Evolutionary conservation across 2,797 vertebrate genomes (phyloP).

Genomic region (Betta splendens): DNA sequence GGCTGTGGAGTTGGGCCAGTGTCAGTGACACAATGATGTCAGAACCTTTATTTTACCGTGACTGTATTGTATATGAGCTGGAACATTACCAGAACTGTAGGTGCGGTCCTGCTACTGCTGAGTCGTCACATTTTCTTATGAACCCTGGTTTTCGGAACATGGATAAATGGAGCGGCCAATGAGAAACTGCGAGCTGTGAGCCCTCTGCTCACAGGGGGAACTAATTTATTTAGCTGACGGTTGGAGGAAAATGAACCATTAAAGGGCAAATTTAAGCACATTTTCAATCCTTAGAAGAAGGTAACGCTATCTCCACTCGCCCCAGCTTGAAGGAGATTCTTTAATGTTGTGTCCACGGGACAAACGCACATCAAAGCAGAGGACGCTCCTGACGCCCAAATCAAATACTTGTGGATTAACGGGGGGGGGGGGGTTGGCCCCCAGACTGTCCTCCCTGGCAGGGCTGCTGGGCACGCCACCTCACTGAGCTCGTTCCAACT

Average conservation of each 20-base stretch:
- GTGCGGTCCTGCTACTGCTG: too few species aligned
- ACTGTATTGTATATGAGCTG: too few species aligned
- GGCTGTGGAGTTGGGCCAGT: too few species aligned
- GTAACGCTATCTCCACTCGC: slow-evolving; percentile 73
- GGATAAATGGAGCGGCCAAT: slow-evolving; percentile 50
- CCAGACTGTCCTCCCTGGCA: slow-evolving; percentile 72
- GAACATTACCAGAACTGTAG: too few species aligned
- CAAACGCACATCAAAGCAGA: slow-evolving; percentile 78
- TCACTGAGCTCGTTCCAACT: slow-evolving; percentile 51
- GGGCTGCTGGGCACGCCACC: slow-evolving; percentile 67
- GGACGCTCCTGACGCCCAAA: slow-evolving; percentile 68
- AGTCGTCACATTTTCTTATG: too few species aligned
- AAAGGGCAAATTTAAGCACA: slow-evolving; percentile 77
- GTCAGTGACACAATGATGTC: too few species aligned
- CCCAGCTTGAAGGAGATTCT: slow-evolving; percentile 79
- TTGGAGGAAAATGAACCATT: slow-evolving; percentile 67
- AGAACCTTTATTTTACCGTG: too few species aligned
- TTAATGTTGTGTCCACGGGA: slow-evolving; percentile 78
- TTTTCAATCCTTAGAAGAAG: slow-evolving; percentile 74
- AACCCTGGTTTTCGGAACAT: slow-evolving; percentile 35
- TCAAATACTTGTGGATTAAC: slow-evolving; percentile 70
- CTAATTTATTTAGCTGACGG: slow-evolving; percentile 66
- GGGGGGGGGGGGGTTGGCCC: slow-evolving; percentile 66
- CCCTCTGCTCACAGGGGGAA: slow-evolving; percentile 59
- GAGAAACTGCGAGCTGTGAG: slow-evolving; percentile 21